phyloP scores from a whole-genome alignment of 2,797 vertebrate genomes.

The Sebastes cheni region DNA sequence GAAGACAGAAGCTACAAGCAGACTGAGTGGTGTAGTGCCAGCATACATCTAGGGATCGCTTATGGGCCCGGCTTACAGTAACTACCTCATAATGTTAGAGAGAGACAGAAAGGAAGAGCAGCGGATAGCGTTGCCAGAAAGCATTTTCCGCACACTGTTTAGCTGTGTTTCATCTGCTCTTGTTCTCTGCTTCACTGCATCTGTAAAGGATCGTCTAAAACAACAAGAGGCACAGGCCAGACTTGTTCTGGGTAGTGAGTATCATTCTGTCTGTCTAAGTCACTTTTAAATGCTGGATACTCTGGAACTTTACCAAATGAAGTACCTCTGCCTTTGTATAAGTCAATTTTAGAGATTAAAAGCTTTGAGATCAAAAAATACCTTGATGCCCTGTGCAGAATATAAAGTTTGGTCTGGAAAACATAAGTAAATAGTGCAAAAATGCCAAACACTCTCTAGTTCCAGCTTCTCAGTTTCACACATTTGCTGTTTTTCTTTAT shows the following conservation, averaged over 20 bases:
- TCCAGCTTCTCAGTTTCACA: neutral
- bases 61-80: slow-evolving; percentile 57
- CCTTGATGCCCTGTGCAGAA: neutral
- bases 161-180: slow-evolving; percentile 33
- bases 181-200: slow-evolving; percentile 35
- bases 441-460: neutral
- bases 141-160: slow-evolving; percentile 32
- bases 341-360: neutral
- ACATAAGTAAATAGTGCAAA: neutral
- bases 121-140: slow-evolving; percentile 46
- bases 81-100: slow-evolving; percentile 56
- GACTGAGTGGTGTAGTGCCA: slow-evolving; percentile 46
- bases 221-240: neutral
- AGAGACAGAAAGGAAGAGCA: slow-evolving; percentile 25
- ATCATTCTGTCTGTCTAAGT: neutral
- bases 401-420: neutral
- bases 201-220: slow-evolving; percentile 13
- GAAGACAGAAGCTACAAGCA: slow-evolving; percentile 18
- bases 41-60: slow-evolving; percentile 58
- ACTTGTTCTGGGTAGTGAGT: neutral
- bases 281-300: neutral
- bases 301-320: neutral
- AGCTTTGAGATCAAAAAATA: neutral
- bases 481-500: neutral
- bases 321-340: neutral